Conservation (phyloP, 2,888 invertebrate genomes). For the Agonopterix subpropinquella region DNA sequence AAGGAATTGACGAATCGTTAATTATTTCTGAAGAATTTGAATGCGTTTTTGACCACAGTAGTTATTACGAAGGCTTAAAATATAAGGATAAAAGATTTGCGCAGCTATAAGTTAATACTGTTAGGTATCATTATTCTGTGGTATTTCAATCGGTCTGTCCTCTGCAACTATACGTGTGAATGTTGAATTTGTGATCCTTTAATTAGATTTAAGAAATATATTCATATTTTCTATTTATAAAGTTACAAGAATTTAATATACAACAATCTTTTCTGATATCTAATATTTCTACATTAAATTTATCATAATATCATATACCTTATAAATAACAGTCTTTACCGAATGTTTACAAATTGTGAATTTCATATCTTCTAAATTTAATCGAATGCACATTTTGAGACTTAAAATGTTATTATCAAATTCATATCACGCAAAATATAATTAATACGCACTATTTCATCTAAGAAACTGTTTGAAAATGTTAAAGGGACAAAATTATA, state of each 20-base stretch:
- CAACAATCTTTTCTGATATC: constrained; percentile 50
- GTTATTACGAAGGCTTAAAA: neutral
- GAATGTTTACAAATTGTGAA: constrained; percentile 44
- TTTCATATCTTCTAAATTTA: constrained; percentile 51
- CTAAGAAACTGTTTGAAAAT: constrained; percentile 41
- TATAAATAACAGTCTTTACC: constrained; percentile 33
- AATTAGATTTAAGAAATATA: constrained; percentile 63
- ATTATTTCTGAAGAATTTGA: no score
- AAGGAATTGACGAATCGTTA: no score
- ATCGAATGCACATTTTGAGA: constrained; percentile 44
- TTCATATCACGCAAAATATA: constrained; percentile 56
- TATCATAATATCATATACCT: constrained; percentile 26
- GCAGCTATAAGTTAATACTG: neutral
- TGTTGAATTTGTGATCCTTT: constrained; percentile 65
- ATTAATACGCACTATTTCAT: constrained; percentile 57
- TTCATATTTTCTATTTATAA: constrained; percentile 69
- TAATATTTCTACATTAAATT: constrained; percentile 43
- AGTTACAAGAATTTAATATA: constrained; percentile 59
- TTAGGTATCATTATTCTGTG: constrained; percentile 11
- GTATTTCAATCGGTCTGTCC: constrained; percentile 17
- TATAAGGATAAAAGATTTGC: neutral
- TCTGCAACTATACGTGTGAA: constrained; percentile 30
- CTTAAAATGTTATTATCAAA: constrained; percentile 36
- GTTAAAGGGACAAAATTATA: constrained; percentile 31
- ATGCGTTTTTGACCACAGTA: neutral